Conservation (phyloP, 2,888 invertebrate species). For the Melitaea athalia region DNA sequence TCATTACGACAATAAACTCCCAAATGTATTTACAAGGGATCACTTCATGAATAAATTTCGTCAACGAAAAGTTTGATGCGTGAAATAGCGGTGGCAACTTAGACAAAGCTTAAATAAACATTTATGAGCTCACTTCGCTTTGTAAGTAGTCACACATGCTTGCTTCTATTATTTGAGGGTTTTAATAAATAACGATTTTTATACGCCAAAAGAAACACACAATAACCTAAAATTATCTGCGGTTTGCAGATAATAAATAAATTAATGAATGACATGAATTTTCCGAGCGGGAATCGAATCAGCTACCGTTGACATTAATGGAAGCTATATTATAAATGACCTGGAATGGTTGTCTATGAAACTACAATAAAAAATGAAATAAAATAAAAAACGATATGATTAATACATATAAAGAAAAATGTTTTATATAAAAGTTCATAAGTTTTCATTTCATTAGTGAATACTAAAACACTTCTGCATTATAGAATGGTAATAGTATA, state of each 20-base stretch:
- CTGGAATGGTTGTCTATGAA: too few relatives aligned
- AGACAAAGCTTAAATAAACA: slow-evolving; percentile 59
- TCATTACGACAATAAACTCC: slow-evolving; percentile 81
- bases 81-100: slow-evolving; percentile 71
- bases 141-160: slow-evolving; percentile 14
- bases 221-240: too few relatives aligned
- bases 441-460: not conserved
- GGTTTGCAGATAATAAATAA: too few relatives aligned
- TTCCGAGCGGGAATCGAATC: too few relatives aligned
- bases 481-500: too few relatives aligned
- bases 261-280: too few relatives aligned
- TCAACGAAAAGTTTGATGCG: slow-evolving; percentile 77
- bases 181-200: not conserved
- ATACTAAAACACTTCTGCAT: not conserved
- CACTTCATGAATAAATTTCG: slow-evolving; percentile 80
- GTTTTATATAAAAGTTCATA: not conserved
- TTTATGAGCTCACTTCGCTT: slow-evolving; percentile 32
- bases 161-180: slow-evolving; percentile 3
- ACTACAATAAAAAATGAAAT: too few relatives aligned
- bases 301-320: too few relatives aligned
- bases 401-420: not conserved
- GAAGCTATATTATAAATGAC: too few relatives aligned
- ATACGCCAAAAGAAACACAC: not conserved
- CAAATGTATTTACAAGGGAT: slow-evolving; percentile 81
- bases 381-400: too few relatives aligned